Conservation (phyloP, 1,140 invertebrate species). For the Drosophila sp. region DNA sequence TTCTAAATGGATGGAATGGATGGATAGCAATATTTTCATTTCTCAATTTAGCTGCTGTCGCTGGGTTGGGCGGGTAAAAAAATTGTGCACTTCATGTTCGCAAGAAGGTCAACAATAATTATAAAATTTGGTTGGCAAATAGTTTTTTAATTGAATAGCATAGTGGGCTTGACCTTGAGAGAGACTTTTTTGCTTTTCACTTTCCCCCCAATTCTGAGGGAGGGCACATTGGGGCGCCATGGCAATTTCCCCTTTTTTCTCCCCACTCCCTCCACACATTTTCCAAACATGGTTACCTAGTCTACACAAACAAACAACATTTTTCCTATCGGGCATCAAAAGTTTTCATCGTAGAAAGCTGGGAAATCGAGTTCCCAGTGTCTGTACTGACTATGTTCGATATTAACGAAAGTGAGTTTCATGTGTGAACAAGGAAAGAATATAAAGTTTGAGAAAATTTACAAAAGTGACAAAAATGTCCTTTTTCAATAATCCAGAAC, state of each 20-base stretch:
- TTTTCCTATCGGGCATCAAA: neutral
- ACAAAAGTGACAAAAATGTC: slow-evolving; percentile 54
- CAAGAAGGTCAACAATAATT: slow-evolving; percentile 71
- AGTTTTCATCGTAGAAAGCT: slow-evolving; percentile 29
- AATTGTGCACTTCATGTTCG: slow-evolving; percentile 36
- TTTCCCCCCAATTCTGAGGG: neutral
- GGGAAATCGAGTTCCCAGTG: slow-evolving; percentile 26
- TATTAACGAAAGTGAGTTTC: neutral
- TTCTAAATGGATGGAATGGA: too few relatives aligned
- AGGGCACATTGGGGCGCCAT: slow-evolving; percentile 1
- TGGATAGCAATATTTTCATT: slow-evolving; percentile 36
- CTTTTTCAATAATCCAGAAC: slow-evolving; percentile 72
- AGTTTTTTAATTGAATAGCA: slow-evolving; percentile 72
- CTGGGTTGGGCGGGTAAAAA: slow-evolving; percentile 50
- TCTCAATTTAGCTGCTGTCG: slow-evolving; percentile 55
- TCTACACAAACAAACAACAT: slow-evolving; percentile 19
- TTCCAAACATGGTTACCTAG: neutral
- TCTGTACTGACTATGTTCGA: neutral
- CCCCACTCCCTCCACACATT: neutral
- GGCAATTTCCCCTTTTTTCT: neutral
- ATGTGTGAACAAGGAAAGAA: neutral
- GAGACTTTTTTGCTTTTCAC: slow-evolving; percentile 37
- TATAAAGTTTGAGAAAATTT: neutral
- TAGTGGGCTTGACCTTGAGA: slow-evolving; percentile 38
- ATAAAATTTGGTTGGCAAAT: slow-evolving; percentile 56